Conservation (phyloP, 1,140 invertebrate species). For the Muscidifurax raptorellus region DNA sequence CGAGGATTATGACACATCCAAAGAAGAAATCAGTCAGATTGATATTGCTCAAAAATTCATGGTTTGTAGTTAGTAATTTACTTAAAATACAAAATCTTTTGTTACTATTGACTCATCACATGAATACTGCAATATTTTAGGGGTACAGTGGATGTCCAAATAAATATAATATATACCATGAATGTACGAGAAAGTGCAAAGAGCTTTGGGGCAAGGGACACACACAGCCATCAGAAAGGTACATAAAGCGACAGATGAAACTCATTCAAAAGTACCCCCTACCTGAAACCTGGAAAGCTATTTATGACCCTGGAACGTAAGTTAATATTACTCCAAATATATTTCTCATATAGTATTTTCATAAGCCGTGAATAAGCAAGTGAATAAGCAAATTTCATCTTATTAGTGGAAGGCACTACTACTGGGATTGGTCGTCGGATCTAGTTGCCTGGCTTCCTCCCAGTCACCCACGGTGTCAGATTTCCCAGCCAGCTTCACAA, state of each 20-base stretch:
- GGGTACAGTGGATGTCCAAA: constrained; percentile 93
- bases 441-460: constrained; percentile 97
- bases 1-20: constrained; percentile 87
- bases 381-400: no score
- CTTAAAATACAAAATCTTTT: neutral
- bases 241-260: constrained; percentile 84
- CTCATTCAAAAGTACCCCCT: constrained; percentile 94
- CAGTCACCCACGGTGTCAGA: constrained; percentile 89
- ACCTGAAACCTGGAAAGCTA: constrained; percentile 93
- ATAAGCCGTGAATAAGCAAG: neutral
- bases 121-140: constrained; percentile 62
- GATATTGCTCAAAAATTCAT: constrained; percentile 73
- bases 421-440: constrained; percentile 95
- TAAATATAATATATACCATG: constrained; percentile 96
- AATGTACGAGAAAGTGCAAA: constrained; percentile 92
- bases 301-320: constrained; percentile 92
- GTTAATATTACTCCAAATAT: constrained; percentile 25
- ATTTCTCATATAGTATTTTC: neutral
- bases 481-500: constrained; percentile 88
- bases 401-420: constrained; percentile 90
- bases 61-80: constrained; percentile 57
- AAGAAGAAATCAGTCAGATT: constrained; percentile 70
- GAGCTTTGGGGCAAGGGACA: constrained; percentile 90
- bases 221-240: constrained; percentile 82
- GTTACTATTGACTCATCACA: neutral